Evolutionary conservation across 2,113 vertebrate species (phyloP).

Genomic region (Ancistrus triradiatus): DNA sequence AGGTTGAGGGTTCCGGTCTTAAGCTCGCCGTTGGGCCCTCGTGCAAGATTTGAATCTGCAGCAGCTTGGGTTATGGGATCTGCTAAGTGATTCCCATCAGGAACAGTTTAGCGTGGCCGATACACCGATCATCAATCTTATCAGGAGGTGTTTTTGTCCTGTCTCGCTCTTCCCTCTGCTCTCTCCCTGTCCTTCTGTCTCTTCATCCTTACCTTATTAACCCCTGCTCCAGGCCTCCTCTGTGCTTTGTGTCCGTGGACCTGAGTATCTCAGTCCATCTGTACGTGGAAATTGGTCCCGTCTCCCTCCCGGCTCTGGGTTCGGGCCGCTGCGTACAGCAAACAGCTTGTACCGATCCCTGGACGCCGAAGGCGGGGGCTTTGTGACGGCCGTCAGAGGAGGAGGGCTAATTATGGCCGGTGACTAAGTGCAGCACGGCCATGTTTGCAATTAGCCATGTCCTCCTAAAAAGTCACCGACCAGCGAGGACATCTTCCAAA

Average conservation of each 20-base stretch:
- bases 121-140: too few relatives aligned
- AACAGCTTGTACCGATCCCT: conserved; percentile 5
- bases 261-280: conserved; percentile 65
- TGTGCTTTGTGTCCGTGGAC: conserved; percentile 40
- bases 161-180: background rate
- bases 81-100: too few relatives aligned
- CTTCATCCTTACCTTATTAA: conserved; percentile 54
- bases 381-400: background rate
- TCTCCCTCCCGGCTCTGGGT: conserved; percentile 30
- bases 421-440: conserved; percentile 3
- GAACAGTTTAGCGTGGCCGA: too few relatives aligned
- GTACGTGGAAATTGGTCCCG: conserved; percentile 49
- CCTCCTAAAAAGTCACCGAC: conserved; percentile 8
- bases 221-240: conserved; percentile 31
- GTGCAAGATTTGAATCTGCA: too few relatives aligned
- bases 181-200: background rate
- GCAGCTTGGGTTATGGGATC: too few relatives aligned
- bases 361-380: background rate
- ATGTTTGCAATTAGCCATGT: background rate
- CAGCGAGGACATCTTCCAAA: background rate
- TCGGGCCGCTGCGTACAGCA: background rate
- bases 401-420: conserved; percentile 14
- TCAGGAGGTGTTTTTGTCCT: too few relatives aligned
- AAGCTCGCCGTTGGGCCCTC: too few relatives aligned
- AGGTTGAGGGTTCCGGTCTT: too few relatives aligned